phyloP scores from a whole-genome alignment of 1,140 invertebrate species.

The Euwallacea similis region DNA sequence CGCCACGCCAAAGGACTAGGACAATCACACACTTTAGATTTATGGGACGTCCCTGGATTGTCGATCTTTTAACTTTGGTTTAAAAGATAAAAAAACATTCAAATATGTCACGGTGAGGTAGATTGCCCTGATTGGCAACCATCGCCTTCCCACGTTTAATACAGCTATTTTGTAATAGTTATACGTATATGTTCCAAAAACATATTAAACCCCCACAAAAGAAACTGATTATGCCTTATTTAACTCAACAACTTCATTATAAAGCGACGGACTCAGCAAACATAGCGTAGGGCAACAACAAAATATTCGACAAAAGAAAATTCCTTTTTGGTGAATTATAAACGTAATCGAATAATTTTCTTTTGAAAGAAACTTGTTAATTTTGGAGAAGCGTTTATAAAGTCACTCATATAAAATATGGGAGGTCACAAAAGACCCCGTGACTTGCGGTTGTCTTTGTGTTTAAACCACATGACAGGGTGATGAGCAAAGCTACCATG shows the following conservation, averaged over 20 bases:
- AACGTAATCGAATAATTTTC: conserved; percentile 34
- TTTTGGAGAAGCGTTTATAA: conserved; percentile 28
- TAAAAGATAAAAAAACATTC: conserved; percentile 21
- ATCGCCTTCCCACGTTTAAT: no score
- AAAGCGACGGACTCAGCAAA: conserved; percentile 9
- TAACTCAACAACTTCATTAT: conserved; percentile 11
- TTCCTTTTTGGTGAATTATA: conserved; percentile 30
- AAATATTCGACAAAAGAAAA: conserved; percentile 26
- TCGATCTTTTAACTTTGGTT: conserved; percentile 21
- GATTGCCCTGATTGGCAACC: no score
- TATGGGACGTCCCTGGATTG: conserved; percentile 29
- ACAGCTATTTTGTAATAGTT: no score
- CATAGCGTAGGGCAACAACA: conserved; percentile 13
- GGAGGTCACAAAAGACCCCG: conserved; percentile 8
- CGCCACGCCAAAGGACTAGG: conserved; percentile 27
- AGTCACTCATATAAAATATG: conserved; percentile 5
- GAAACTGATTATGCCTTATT: not conserved
- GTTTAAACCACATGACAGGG: not conserved
- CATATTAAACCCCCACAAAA: conserved; percentile 1
- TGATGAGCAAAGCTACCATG: not conserved
- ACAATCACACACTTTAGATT: conserved; percentile 33
- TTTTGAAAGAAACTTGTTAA: conserved; percentile 26
- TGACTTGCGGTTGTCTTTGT: conserved; percentile 7
- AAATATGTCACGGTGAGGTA: conserved; percentile 3
- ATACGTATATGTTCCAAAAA: not conserved